These are phyloP conservation scores for Deroptyus accipitrinus DNA, from an alignment of 2,113 vertebrate genomes.

Conservation along the genomic window DNA sequence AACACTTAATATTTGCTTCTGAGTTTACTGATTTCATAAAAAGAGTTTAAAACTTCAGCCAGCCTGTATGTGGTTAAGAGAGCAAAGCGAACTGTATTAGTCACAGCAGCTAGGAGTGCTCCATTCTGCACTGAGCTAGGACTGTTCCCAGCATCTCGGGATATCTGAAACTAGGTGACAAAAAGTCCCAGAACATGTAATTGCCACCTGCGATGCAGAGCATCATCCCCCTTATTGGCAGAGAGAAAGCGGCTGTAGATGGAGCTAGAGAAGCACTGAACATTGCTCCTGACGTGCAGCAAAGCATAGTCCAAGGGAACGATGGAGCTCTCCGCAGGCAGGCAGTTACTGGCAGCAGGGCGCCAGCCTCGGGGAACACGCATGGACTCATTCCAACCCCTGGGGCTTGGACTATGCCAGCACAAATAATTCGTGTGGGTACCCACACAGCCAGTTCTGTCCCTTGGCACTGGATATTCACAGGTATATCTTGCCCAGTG, in stretches of 20 bases:
- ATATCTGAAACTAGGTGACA: neutral
- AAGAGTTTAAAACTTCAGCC: neutral
- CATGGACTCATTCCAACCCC: fast-evolving
- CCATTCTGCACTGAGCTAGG: neutral
- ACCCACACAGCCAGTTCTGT: fast-evolving
- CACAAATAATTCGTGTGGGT: fast-evolving
- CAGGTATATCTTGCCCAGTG: neutral
- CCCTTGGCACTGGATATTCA: fast-evolving
- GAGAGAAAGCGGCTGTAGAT: constrained; percentile 46
- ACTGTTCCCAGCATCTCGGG: neutral
- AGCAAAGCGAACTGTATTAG: neutral
- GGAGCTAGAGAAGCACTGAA: constrained; percentile 53
- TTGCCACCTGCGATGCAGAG: neutral
- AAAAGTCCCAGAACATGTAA: neutral
- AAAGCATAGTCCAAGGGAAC: neutral
- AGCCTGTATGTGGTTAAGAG: neutral
- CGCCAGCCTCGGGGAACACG: too few species aligned
- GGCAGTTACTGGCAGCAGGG: neutral
- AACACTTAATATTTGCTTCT: neutral
- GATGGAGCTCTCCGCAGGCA: neutral
- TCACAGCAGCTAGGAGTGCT: neutral
- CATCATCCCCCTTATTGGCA: neutral
- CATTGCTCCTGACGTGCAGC: fast-evolving
- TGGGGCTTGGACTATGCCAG: neutral
- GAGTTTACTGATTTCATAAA: neutral